Evolutionary conservation across 2,797 vertebrate genomes (phyloP).

Genomic region (Malacoctenus gilli): DNA sequence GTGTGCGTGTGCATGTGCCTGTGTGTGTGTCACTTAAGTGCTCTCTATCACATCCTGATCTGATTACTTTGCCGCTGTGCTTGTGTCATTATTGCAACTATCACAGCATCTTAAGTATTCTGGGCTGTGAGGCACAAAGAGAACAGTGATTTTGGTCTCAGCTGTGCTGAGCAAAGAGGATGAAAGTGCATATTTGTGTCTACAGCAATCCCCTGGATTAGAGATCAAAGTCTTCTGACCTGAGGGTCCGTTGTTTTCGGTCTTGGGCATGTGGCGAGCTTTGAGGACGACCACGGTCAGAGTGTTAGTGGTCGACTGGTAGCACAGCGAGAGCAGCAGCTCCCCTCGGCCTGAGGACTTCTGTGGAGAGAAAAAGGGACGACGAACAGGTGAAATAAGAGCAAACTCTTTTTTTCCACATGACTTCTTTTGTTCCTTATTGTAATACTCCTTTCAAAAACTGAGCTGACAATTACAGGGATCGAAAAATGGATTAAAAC

Average conservation of each 20-base stretch:
- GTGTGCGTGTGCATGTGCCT: constrained; percentile 21
- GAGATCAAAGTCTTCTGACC: constrained; percentile 74
- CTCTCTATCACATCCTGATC: constrained; percentile 60
- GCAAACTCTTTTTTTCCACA: no score
- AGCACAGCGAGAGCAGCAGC: constrained; percentile 94
- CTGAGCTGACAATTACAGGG: no score
- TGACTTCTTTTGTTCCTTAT: no score
- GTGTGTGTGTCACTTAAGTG: constrained; percentile 43
- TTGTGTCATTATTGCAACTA: constrained; percentile 43
- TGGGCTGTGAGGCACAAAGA: constrained; percentile 17
- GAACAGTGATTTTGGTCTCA: constrained; percentile 6
- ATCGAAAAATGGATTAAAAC: no score
- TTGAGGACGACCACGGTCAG: constrained; percentile 98
- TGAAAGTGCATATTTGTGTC: background rate
- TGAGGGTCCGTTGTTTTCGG: constrained; percentile 91
- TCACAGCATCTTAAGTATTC: constrained; percentile 39
- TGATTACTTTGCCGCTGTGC: constrained; percentile 50
- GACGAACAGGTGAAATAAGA: no score
- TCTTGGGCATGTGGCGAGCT: constrained; percentile 95
- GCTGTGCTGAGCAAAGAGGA: constrained; percentile 3
- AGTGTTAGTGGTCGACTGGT: constrained; percentile 96
- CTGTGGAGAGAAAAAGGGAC: constrained; percentile 81
- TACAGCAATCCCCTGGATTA: background rate
- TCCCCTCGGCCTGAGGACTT: constrained; percentile 92
- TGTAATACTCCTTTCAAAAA: no score